Evolutionary conservation across 2,797 vertebrate species (phyloP).

Genomic region (Rhynchonycteris naso): DNA sequence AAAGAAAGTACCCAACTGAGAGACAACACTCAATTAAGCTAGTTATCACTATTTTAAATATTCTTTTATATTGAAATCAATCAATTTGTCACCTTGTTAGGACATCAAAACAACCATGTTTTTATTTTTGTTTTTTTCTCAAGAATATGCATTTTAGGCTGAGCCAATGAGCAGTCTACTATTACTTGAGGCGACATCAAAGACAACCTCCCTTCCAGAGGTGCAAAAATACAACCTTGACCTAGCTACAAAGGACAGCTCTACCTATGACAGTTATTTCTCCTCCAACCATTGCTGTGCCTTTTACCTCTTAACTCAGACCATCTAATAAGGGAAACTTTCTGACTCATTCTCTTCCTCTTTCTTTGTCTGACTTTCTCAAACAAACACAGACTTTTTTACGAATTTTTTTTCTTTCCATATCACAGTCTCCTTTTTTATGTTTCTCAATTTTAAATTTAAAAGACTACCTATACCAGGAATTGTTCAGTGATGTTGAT

Average conservation of each 20-base stretch:
- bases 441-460: constrained; percentile 79
- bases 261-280: constrained; percentile 62
- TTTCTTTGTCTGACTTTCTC: constrained; percentile 28
- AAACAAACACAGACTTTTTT: constrained; percentile 73
- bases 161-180: constrained; percentile 23
- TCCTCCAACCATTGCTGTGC: constrained; percentile 56
- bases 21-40: background rate
- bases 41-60: background rate
- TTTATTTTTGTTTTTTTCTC: background rate
- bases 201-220: constrained; percentile 57
- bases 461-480: constrained; percentile 79
- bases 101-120: background rate
- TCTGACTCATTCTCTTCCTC: background rate
- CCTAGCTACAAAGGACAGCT: constrained; percentile 31
- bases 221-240: constrained; percentile 61
- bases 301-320: constrained; percentile 72
- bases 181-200: constrained; percentile 56
- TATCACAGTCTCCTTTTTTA: constrained; percentile 78
- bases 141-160: constrained; percentile 28
- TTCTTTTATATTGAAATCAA: background rate
- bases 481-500: constrained; percentile 74
- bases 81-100: constrained; percentile 1
- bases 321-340: constrained; percentile 65
- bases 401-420: constrained; percentile 73
- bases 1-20: background rate